Evolutionary conservation across 2,888 invertebrate genomes (phyloP).

Genomic region (Tenodera sinensis): DNA sequence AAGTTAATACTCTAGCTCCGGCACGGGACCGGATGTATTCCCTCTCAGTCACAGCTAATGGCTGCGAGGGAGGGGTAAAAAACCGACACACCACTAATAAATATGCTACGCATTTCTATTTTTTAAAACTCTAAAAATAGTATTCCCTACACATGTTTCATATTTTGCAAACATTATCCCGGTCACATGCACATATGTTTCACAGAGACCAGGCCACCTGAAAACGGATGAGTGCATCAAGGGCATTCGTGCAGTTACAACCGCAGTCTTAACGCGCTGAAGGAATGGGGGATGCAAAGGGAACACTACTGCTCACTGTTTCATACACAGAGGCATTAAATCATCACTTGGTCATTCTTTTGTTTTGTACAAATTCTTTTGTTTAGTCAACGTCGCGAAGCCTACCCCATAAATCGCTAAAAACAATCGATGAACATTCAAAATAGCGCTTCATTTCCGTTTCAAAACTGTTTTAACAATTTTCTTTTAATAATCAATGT

Average conservation of each 20-base stretch:
- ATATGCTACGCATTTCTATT: not conserved
- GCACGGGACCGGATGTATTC: not conserved
- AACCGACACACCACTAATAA: not conserved
- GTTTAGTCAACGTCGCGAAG: no score
- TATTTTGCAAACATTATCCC: conserved; percentile 13
- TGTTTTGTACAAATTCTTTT: no score
- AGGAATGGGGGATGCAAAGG: no score
- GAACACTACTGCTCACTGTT: no score
- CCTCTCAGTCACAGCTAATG: not conserved
- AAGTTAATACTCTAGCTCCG: not conserved
- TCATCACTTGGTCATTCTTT: no score
- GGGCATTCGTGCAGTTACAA: not conserved
- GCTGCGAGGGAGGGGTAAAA: not conserved
- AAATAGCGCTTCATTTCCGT: no score
- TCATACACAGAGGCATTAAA: no score
- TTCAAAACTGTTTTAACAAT: no score
- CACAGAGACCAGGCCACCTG: not conserved
- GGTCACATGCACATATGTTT: not conserved
- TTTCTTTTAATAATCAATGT: no score
- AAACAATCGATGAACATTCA: no score
- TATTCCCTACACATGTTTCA: not conserved
- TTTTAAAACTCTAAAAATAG: conserved; percentile 14
- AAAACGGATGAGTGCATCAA: not conserved
- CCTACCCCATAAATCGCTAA: no score
- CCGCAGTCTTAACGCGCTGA: no score